phyloP scores from a whole-genome alignment of 2,797 vertebrate genomes.

The Aselliscus stoliczkanus region DNA sequence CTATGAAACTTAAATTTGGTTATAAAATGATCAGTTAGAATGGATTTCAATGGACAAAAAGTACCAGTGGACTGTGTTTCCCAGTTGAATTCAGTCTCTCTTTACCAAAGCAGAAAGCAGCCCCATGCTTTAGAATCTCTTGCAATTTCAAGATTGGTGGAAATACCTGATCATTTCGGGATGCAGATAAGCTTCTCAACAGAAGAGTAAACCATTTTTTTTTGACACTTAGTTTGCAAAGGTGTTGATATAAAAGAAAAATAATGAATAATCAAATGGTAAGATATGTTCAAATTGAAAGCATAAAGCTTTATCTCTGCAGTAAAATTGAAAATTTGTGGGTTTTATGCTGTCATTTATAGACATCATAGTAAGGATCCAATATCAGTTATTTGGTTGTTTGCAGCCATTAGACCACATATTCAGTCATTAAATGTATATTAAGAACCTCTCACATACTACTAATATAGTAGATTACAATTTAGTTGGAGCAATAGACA shows the following conservation, averaged over 20 bases:
- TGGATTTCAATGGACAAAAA: background rate
- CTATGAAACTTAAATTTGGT: background rate
- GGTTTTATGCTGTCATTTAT: background rate
- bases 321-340: background rate
- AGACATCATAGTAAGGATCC: background rate
- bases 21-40: background rate
- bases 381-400: background rate
- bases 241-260: background rate
- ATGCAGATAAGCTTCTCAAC: background rate
- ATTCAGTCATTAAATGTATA: background rate
- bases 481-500: background rate
- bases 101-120: background rate
- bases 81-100: background rate
- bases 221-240: background rate
- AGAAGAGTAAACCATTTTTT: background rate
- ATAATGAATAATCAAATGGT: background rate
- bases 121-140: background rate
- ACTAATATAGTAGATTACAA: background rate
- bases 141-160: background rate
- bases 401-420: background rate
- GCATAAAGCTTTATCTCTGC: background rate
- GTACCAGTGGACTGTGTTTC: background rate
- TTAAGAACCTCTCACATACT: background rate
- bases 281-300: background rate
- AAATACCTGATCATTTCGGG: background rate